Evolutionary conservation across 1,140 invertebrate genomes (phyloP), one percentile per base, ranked within the genome.

Genomic region (Caenorhabditis inopinata): DNA sequence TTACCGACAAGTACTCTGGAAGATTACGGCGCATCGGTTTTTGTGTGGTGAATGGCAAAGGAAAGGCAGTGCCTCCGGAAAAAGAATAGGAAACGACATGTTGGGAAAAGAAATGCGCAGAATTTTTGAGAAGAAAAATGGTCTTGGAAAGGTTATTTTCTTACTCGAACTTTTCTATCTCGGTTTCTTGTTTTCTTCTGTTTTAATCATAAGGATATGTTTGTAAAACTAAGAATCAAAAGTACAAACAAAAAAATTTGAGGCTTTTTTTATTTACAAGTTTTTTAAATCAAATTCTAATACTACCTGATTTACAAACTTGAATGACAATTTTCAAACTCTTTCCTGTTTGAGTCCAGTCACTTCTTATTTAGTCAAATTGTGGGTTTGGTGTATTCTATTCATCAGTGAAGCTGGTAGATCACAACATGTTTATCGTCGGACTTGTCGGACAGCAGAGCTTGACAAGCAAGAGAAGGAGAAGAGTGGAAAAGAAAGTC

Each of bases 21-120:
- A 68, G 58, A 68, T 68, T 68, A 68, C 58, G 58, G 58, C 58
- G 58, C 58, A 68, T 68, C 58, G 58, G 58, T 68, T 68, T 68
- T 68, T 68, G 58, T 68, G 58, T 7, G 58, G 38, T 38, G 58
- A 68, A 68, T 68, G 58, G 58, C 6, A 68, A 62, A 9, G 32
- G 58, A 68, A 68, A 68, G n/a, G 58, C 58, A 68, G 58, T 68
- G 27, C 27, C 23, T 68, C 58, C 58, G 32, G 58, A 68, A 18
- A 42, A 68, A 38, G 32, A 58, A 38, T 38, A 38, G 32, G n/a
- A 68, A 68, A 35, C 58, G 58, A 68, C 58, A 68, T 68, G 32
- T 68, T 68, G 32, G 58, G 32, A 38, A 38, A n/a, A 68, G 51
- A n/a, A 58, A 25, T 51, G 49, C n/a, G 58, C 51, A 38, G 58